These are phyloP conservation scores for Caranx melampygus DNA, from an alignment of 2,113 vertebrate species.

Conservation along the genomic window DNA sequence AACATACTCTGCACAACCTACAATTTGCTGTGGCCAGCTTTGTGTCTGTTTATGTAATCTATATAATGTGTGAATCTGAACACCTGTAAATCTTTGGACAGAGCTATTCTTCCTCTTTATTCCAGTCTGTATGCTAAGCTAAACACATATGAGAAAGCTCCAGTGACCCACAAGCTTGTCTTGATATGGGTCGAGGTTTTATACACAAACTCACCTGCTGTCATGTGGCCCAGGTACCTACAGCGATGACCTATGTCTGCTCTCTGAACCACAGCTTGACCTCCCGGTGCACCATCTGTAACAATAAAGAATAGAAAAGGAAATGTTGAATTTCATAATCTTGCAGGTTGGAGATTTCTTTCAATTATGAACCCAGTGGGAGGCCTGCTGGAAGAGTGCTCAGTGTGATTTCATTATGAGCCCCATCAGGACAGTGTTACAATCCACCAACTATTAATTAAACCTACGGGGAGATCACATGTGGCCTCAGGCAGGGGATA, in stretches of 20 bases:
- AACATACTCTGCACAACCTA: too few species aligned
- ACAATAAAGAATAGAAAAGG: not conserved
- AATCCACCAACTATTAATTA: conserved; percentile 67
- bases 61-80: not conserved
- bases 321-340: conserved; percentile 49
- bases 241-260: not conserved
- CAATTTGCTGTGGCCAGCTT: too few species aligned
- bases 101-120: not conserved
- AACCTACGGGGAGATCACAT: conserved; percentile 58
- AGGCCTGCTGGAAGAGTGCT: conserved; percentile 39
- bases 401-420: conserved; percentile 57
- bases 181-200: not conserved
- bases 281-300: conserved; percentile 3
- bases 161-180: not conserved
- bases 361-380: conserved; percentile 55
- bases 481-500: conserved; percentile 44
- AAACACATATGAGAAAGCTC: not conserved
- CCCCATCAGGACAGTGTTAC: conserved; percentile 43
- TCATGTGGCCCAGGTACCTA: not conserved
- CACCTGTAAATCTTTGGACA: not conserved
- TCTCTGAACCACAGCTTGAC: conserved; percentile 36
- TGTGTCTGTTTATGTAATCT: too few species aligned
- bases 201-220: conserved; percentile 4
- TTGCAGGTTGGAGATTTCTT: conserved; percentile 24
- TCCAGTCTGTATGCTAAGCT: too few species aligned